Evolutionary conservation across 92 coral and sea anemone genomes (phyloP), one percentile per base, ranked within the genome.

Genomic region (Heliopora coerulea): DNA sequence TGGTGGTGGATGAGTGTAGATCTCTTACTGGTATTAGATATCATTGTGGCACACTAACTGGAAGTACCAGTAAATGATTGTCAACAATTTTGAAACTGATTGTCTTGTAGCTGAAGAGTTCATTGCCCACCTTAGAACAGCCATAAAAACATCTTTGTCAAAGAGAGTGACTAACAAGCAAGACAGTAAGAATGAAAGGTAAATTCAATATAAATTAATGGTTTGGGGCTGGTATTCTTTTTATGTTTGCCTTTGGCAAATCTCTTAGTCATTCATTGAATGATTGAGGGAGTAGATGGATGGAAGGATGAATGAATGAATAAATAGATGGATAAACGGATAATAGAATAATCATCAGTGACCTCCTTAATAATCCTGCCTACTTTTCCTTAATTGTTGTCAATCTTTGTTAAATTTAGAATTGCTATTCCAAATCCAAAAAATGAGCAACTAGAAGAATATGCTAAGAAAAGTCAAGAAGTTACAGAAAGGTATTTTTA

Each of bases 361-460:
- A n/a, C n/a, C n/a, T n/a, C n/a, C n/a, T n/a, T n/a, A n/a, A n/a
- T n/a, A n/a, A n/a, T n/a, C n/a, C n/a, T n/a, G n/a, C n/a, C n/a
- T n/a, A n/a, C n/a, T n/a, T n/a, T n/a, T n/a, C n/a, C n/a, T n/a
- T n/a, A 28, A 26, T 63, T n/a, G 26, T 63, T 35, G n/a, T 63
- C 21, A 34, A 5, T 14, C 31, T 56, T 56, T 62, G 21, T 33
- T 31, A 42, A 62, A 33, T 15, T 3, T 21, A 67, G 74, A 67
- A 48, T 67, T 28, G 50, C 73, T 29, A 34, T 74, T 33, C 87
- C 87, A 19, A 85, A 85, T 66, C 89, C 87, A 26, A 80, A 56
- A 62, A 83, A 80, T 58, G 58, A 79, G 57, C 79, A 79, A 34
- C 65, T 85, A 30, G 89, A 82, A 41, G 83, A 62, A 19, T 82